Conservation (phyloP, 2,113 vertebrate species). For the Rhynchomys soricoides region DNA sequence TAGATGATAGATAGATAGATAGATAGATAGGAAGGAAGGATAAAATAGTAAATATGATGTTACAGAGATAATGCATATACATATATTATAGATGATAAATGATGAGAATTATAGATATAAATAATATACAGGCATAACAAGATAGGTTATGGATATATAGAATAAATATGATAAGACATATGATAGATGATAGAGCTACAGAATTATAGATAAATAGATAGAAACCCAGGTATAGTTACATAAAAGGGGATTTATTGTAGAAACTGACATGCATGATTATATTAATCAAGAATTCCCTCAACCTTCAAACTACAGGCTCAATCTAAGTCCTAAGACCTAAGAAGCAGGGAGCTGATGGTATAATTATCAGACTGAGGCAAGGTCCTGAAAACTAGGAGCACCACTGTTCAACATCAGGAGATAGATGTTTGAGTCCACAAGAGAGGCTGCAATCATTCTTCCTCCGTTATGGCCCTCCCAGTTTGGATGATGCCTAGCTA, state of each 20-base stretch:
- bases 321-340: neutral
- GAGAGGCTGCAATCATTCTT: neutral
- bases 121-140: neutral
- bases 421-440: neutral
- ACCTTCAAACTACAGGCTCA: neutral
- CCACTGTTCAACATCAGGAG: neutral
- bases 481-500: neutral
- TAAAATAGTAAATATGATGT: neutral
- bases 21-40: neutral
- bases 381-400: neutral
- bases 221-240: neutral
- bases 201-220: neutral
- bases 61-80: neutral
- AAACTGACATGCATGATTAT: neutral
- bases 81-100: neutral
- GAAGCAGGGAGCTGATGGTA: neutral
- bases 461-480: neutral
- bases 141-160: neutral
- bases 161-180: neutral
- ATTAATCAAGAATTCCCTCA: neutral
- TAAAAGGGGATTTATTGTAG: neutral
- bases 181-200: neutral
- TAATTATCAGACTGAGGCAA: neutral
- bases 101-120: neutral
- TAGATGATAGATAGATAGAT: neutral